Evolutionary conservation across 2,113 vertebrate genomes (phyloP).

Genomic region (Pterocles gutturalis): DNA sequence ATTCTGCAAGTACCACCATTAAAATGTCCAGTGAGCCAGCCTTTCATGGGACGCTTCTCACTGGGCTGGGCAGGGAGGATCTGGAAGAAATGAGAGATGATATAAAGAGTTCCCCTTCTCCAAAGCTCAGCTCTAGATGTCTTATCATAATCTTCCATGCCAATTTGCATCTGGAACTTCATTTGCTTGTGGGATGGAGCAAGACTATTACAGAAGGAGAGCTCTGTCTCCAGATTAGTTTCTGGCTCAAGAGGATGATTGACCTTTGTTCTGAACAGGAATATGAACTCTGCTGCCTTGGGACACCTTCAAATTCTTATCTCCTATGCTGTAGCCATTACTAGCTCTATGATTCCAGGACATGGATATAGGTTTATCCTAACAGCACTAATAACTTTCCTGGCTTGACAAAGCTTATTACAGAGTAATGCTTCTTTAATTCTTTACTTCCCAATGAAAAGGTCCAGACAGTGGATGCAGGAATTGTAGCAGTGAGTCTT

Average conservation of each 20-base stretch:
- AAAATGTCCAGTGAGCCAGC: neutral
- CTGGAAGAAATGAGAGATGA: neutral
- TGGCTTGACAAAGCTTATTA: neutral
- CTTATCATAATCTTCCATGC: neutral
- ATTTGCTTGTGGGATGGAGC: neutral
- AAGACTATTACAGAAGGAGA: neutral
- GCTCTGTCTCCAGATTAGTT: neutral
- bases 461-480: neutral
- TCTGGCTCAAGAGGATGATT: neutral
- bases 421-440: neutral
- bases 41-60: fast-evolving
- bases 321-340: neutral
- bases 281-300: neutral
- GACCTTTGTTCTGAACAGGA: neutral
- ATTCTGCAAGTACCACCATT: neutral
- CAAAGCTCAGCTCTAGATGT: neutral
- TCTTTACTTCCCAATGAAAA: neutral
- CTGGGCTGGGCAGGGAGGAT: neutral
- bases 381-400: neutral
- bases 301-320: neutral
- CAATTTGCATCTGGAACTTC: neutral
- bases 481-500: neutral
- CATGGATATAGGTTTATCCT: neutral
- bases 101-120: neutral
- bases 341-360: neutral